A percentile compares a stretch with the other conserved stretches of the same genome.
Evolutionary conservation across 2,113 vertebrate species (phyloP).

Genomic region (Vidua macroura): DNA sequence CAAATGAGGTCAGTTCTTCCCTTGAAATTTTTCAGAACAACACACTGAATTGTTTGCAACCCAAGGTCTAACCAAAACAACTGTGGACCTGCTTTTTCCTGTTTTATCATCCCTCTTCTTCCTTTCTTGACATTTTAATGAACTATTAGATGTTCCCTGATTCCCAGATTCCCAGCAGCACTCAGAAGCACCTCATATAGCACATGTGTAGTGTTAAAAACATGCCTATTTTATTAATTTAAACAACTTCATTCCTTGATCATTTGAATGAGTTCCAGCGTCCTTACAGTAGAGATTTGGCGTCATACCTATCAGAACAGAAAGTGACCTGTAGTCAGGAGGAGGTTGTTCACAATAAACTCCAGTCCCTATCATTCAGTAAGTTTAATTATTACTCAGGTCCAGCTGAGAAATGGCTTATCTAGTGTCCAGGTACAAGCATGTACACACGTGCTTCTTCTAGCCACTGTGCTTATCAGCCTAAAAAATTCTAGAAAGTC

Average conservation of each 20-base stretch:
- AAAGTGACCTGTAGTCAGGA: not conserved
- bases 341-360: not conserved
- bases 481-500: not conserved
- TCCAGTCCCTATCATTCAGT: not conserved
- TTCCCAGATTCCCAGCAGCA: not conserved
- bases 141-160: not conserved
- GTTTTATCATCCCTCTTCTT: not conserved
- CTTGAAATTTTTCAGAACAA: slow-evolving; percentile 5
- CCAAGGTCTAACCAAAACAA: not conserved
- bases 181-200: not conserved
- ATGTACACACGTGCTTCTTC: not conserved
- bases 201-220: not conserved
- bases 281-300: not conserved
- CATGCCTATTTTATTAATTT: not conserved
- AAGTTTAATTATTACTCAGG: not conserved
- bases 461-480: not conserved
- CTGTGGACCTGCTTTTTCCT: not conserved
- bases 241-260: not conserved
- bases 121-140: not conserved
- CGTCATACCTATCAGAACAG: not conserved
- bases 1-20: slow-evolving; percentile 1
- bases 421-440: not conserved
- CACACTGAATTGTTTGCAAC: not conserved
- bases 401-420: not conserved
- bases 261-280: not conserved